Evolutionary conservation across 2,888 invertebrate genomes (phyloP).

Genomic region (Hemaris fuciformis): DNA sequence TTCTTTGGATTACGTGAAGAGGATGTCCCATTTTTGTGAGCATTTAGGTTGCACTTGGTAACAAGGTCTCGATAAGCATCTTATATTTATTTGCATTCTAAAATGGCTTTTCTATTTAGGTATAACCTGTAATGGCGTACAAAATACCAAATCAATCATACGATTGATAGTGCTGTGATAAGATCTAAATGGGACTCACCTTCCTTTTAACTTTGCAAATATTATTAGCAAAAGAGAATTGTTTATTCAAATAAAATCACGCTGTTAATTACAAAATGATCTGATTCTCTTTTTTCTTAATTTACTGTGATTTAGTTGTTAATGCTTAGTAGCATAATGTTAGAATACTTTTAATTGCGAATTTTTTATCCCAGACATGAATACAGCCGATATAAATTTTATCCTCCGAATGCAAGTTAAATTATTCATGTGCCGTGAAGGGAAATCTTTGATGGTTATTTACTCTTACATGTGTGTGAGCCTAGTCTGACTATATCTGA

Average conservation of each 20-base stretch:
- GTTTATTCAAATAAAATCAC: slow-evolving; percentile 38
- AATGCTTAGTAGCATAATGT: background rate
- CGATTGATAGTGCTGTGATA: slow-evolving; percentile 5
- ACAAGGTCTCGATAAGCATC: background rate
- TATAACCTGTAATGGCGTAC: background rate
- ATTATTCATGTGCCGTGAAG: background rate
- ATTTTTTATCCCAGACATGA: background rate
- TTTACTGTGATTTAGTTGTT: slow-evolving; percentile 15
- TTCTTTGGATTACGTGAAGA: slow-evolving; percentile 15
- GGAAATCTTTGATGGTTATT: background rate
- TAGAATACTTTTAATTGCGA: background rate
- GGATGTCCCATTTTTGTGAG: slow-evolving; percentile 14
- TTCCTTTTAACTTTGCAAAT: slow-evolving; percentile 17
- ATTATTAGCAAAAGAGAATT: slow-evolving; percentile 33
- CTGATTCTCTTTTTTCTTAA: slow-evolving; percentile 29
- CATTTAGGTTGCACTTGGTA: slow-evolving; percentile 1
- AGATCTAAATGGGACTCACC: background rate
- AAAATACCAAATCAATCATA: slow-evolving; percentile 1
- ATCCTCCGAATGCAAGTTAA: background rate
- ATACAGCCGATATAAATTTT: background rate
- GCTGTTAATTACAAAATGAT: slow-evolving; percentile 26
- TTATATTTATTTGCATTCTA: background rate
- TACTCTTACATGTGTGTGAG: background rate
- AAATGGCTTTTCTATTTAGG: background rate
- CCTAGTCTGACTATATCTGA: background rate